A percentile compares a stretch with the other conserved stretches of the same genome.
These are phyloP conservation scores for Dioctria linearis DNA, from an alignment of 2,888 invertebrate species.

Conservation along the genomic window DNA sequence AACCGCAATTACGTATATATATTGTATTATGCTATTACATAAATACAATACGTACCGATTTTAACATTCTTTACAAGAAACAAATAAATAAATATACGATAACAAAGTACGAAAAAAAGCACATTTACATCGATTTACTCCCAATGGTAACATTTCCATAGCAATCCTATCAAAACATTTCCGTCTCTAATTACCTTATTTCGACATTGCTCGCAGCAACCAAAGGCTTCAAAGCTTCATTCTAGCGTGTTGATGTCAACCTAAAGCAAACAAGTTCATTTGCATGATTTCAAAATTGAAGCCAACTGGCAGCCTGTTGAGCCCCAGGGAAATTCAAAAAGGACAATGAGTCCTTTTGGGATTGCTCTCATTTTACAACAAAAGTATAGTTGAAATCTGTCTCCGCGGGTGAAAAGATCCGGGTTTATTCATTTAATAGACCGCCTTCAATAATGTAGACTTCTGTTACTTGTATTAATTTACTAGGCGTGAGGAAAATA, in stretches of 20 bases:
- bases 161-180: too few relatives aligned
- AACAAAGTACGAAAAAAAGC: too few relatives aligned
- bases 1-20: too few relatives aligned
- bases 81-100: too few relatives aligned
- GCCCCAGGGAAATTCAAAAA: not conserved
- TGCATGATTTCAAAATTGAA: not conserved
- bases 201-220: not conserved
- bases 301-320: constrained; percentile 7
- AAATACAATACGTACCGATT: too few relatives aligned
- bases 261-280: not conserved
- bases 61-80: too few relatives aligned
- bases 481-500: not conserved
- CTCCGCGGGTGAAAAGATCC: too few relatives aligned
- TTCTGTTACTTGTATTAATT: constrained; percentile 17
- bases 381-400: too few relatives aligned
- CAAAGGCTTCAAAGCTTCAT: not conserved
- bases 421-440: not conserved
- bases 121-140: too few relatives aligned
- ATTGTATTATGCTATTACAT: too few relatives aligned
- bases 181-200: not conserved
- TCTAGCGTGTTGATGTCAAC: not conserved
- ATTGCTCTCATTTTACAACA: not conserved
- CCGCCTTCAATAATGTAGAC: not conserved
- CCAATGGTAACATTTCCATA: too few relatives aligned
- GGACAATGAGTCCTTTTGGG: not conserved